phyloP scores from a whole-genome alignment of 2,113 vertebrate species.

The Caloenas nicobarica region DNA sequence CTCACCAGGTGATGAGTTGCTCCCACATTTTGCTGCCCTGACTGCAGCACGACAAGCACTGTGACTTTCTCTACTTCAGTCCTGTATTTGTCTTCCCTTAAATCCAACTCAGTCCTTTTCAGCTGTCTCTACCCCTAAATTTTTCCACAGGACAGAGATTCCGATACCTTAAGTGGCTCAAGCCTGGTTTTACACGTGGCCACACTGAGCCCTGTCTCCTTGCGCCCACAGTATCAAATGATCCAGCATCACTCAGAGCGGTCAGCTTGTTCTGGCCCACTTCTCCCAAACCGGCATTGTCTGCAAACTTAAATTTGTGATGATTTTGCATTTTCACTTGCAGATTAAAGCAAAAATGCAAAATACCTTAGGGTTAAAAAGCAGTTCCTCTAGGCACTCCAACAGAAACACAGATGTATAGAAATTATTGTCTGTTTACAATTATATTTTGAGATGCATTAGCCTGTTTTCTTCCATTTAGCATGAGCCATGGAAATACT shows the following conservation, averaged over 20 bases:
- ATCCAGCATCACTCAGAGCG: not conserved
- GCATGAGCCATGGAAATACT: not conserved
- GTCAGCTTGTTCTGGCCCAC: not conserved
- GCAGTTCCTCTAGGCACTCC: not conserved
- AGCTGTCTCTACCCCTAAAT: not conserved
- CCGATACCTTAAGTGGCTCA: not conserved
- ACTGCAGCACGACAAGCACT: not conserved
- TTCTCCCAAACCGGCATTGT: not conserved
- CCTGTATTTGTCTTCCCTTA: not conserved
- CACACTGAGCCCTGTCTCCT: not conserved
- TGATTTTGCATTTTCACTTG: not conserved
- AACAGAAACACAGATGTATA: not conserved
- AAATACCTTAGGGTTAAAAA: not conserved
- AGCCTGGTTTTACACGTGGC: not conserved
- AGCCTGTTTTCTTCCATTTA: not conserved
- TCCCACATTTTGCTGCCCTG: accelerated
- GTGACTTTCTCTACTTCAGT: not conserved
- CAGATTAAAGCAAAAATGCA: not conserved
- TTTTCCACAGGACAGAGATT: not conserved
- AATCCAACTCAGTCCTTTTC: not conserved
- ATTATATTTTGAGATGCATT: not conserved
- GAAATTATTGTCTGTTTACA: not conserved
- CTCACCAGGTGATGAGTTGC: not conserved
- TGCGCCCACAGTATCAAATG: not conserved
- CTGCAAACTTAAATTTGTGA: not conserved